Conservation (phyloP, 2,888 invertebrate genomes). For the Lepidonotus clava region DNA sequence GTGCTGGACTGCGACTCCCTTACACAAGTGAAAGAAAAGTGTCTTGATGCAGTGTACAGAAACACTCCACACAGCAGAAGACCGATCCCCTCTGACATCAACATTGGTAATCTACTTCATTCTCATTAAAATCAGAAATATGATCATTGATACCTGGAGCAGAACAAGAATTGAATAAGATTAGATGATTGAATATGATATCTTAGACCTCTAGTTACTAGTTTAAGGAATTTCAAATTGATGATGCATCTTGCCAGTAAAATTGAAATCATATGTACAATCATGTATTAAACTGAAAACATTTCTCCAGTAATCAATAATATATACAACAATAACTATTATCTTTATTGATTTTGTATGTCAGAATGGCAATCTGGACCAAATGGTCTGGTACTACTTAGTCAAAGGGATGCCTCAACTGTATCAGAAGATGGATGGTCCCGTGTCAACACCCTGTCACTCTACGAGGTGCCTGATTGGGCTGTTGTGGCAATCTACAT, state of each 20-base stretch:
- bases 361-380: constrained; percentile 78
- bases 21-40: constrained; percentile 98
- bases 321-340: not conserved
- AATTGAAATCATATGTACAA: too few species aligned
- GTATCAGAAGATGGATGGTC: constrained; percentile 97
- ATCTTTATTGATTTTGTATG: not conserved
- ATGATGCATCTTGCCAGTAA: too few species aligned
- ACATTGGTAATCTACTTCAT: constrained; percentile 88
- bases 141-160: too few species aligned
- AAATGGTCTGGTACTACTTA: constrained; percentile 92
- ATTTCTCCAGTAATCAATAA: too few species aligned
- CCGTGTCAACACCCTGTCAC: constrained; percentile 96
- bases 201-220: too few species aligned
- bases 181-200: too few species aligned
- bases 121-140: too few species aligned
- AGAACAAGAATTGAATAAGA: too few species aligned
- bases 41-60: constrained; percentile 96
- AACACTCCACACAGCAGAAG: constrained; percentile 97
- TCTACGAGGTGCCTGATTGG: constrained; percentile 95
- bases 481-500: constrained; percentile 87
- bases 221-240: too few species aligned
- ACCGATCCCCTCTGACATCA: constrained; percentile 96
- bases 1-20: constrained; percentile 99
- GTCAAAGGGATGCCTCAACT: constrained; percentile 98
- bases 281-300: too few species aligned